Base-by-base conservation (phyloP, 2,888 invertebrate species). In the Globia sparganii region DNA sequence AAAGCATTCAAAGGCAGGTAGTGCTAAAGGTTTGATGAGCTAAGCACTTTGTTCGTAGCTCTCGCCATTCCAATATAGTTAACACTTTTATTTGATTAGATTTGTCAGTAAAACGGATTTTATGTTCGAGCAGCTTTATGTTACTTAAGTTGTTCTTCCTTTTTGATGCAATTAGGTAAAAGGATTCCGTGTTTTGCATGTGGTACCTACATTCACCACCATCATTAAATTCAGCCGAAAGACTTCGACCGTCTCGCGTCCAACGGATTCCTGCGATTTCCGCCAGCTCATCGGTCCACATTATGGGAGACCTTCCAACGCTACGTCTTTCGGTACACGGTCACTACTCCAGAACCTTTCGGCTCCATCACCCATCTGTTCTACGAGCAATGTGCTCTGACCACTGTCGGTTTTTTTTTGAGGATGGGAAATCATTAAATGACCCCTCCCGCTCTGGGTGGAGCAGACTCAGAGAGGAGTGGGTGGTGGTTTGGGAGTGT, bases 31-130 rank as follows among this genome's bases (percentile, higher is more conserved):
- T 77, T 77, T 84, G 72, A 77, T 81, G 69, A 84, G 77, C 58
- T 62, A 62, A 80, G 37, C 72, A 80, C 72, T 84, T 81, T 77
- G 84, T 73, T 77, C 74, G 49, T 65, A 67, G 77, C 75, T 70
- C 64, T 70, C 49, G 34, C 18, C 72, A 56, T 59, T 84, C 65
- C 81, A 84, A 84, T 84, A 75, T 37, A 75, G 77, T 69, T 80
- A 75, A 80, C 68, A 53, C 53, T 72, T 83, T 77, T 69, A 84
- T 84, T 83, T 84, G 68, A 83, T 84, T 74, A 66, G 72, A 56
- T 49, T 61, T 66, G 64, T 73, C 80, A 66, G 64, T 75, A 59
- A 70, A 70, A 73, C 62, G 40, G 72, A 53, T 72, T 79, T 78
- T 62, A 81, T 73, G 66, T 77, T 53, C 11, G 2, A 68, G 25